phyloP scores from a whole-genome alignment of 2,888 invertebrate species.

The Agrotis ipsilon region DNA sequence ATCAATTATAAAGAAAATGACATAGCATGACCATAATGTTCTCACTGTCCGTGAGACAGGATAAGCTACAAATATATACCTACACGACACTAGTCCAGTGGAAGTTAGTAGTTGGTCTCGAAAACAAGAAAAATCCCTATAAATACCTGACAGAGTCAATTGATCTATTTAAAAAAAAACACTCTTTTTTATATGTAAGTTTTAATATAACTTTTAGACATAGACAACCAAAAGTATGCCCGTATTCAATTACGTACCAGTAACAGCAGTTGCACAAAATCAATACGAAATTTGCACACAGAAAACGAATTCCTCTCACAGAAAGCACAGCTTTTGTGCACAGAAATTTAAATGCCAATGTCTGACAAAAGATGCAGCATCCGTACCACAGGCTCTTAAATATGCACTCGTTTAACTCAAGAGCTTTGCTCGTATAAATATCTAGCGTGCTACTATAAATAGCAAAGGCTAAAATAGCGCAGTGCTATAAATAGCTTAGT shows the following conservation, averaged over 20 bases:
- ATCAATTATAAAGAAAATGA: no score
- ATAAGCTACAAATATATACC: no score
- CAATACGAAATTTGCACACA: neutral
- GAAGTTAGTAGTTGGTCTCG: no score
- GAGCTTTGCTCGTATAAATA: conserved; percentile 8
- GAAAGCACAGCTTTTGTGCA: neutral
- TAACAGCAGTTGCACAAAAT: neutral
- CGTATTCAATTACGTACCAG: neutral
- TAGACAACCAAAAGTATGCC: neutral
- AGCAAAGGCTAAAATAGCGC: conserved; percentile 4
- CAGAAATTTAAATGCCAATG: conserved; percentile 32
- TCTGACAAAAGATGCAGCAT: conserved; percentile 20
- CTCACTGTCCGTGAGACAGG: no score
- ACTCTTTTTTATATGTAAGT: no score
- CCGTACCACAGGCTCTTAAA: conserved; percentile 20
- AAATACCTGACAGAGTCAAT: no score
- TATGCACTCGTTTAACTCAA: conserved; percentile 42
- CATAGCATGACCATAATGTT: no score
- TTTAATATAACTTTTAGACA: no score
- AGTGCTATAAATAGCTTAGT: conserved; percentile 6
- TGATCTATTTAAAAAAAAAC: no score
- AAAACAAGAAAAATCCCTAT: no score
- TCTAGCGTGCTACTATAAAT: neutral
- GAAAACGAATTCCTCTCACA: conserved; percentile 4
- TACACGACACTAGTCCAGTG: no score